A percentile compares a stretch with the other conserved stretches of the same genome.
Evolutionary conservation across 2,113 vertebrate genomes (phyloP).

Genomic region (Antechinus flavipes): DNA sequence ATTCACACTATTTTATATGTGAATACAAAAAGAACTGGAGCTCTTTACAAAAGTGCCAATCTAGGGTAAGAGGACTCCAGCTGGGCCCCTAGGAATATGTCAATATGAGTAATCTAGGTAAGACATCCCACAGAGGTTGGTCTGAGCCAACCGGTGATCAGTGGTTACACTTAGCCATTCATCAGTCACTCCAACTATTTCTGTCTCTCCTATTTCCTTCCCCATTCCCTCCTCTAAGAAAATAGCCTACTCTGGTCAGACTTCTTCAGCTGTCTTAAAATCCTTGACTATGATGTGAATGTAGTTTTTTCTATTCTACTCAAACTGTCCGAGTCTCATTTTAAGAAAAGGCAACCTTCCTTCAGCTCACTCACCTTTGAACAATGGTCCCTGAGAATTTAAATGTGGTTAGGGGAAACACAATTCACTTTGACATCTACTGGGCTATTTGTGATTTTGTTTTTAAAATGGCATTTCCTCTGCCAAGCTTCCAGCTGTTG

Average conservation of each 20-base stretch:
- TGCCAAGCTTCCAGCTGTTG: conserved; percentile 48
- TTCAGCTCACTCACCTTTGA: conserved; percentile 29
- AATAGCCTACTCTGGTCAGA: neutral
- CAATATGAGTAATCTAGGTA: neutral
- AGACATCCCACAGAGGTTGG: neutral
- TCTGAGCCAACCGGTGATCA: neutral
- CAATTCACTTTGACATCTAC: conserved; percentile 32
- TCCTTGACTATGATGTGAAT: neutral
- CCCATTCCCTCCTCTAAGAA: neutral
- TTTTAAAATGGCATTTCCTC: conserved; percentile 44
- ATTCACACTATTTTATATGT: neutral
- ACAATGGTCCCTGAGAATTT: neutral
- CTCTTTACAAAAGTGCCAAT: neutral
- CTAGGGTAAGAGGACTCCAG: neutral
- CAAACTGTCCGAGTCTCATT: conserved; percentile 45
- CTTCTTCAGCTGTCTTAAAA: neutral
- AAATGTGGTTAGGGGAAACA: conserved; percentile 34
- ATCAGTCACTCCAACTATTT: neutral
- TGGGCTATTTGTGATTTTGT: conserved; percentile 32
- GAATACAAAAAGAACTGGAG: neutral
- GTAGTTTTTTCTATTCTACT: neutral
- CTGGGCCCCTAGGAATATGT: neutral
- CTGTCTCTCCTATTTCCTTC: neutral
- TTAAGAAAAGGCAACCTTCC: conserved; percentile 41
- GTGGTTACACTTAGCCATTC: neutral